phyloP scores from a whole-genome alignment of 2,113 vertebrate species.

The Onychostoma macrolepis region DNA sequence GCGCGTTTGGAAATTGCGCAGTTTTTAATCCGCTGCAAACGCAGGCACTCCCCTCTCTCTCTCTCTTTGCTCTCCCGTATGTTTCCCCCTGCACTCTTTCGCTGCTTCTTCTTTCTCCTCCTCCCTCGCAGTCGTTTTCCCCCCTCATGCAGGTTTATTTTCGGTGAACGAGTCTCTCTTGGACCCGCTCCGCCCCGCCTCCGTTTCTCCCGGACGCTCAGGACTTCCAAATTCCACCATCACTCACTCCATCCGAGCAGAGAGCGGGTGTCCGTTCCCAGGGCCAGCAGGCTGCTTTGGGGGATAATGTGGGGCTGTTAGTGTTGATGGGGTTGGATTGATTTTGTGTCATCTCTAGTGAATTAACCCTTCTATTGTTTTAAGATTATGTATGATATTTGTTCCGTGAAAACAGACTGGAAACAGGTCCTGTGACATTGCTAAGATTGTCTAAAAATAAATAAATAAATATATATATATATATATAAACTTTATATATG shows the following conservation, averaged over 20 bases:
- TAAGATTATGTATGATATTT: not conserved
- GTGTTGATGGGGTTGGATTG: not conserved
- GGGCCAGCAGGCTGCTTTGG: not conserved
- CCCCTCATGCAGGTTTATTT: constrained; percentile 76
- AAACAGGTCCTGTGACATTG: not conserved
- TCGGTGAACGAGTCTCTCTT: constrained; percentile 72
- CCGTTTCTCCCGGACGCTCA: constrained; percentile 58
- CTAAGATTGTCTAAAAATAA: not conserved
- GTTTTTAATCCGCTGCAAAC: constrained; percentile 77
- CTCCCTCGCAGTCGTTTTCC: constrained; percentile 51
- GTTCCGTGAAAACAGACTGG: not conserved
- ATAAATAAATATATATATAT: not conserved
- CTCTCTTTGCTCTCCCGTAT: constrained; percentile 55
- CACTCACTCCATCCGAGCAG: not conserved
- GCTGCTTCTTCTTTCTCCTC: constrained; percentile 45
- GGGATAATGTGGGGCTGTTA: not conserved
- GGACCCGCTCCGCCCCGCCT: constrained; percentile 76
- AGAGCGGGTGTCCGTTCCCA: not conserved
- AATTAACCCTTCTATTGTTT: not conserved
- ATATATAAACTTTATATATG: not conserved
- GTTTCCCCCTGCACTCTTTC: constrained; percentile 48
- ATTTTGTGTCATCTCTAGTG: not conserved
- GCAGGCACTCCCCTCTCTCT: constrained; percentile 65
- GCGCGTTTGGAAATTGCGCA: constrained; percentile 73
- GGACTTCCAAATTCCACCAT: constrained; percentile 69